Percentiles rank a stretch among this genome's conserved stretches.
These are phyloP conservation scores for Murina feae DNA, from an alignment of 2,113 vertebrate genomes.

Conservation along the genomic window DNA sequence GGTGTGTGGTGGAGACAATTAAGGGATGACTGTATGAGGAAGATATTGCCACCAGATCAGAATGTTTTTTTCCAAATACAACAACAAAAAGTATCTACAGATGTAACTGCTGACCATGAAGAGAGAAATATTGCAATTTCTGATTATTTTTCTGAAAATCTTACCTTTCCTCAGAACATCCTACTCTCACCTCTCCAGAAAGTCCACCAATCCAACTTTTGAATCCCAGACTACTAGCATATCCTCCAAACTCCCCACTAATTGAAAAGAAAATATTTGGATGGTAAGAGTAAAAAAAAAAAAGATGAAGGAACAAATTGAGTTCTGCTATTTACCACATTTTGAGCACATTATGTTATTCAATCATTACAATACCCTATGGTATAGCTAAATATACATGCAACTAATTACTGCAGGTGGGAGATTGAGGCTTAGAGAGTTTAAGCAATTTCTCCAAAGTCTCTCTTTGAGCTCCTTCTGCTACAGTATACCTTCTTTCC, in stretches of 20 bases:
- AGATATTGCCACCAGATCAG: too few species aligned
- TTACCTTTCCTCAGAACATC: background rate
- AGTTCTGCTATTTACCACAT: background rate
- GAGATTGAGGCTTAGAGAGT: background rate
- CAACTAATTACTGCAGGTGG: background rate
- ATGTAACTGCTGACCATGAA: background rate
- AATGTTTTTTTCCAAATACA: background rate
- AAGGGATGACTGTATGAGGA: background rate
- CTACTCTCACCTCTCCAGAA: background rate
- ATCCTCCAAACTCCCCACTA: background rate
- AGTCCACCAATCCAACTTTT: background rate
- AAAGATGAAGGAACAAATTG: background rate
- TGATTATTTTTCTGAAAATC: background rate
- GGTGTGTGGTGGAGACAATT: rapidly evolving
- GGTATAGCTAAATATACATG: background rate
- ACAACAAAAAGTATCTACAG: background rate
- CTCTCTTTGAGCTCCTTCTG: background rate
- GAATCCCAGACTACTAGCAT: background rate
- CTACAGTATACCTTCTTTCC: background rate
- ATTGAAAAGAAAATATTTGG: background rate
- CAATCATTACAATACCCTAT: background rate
- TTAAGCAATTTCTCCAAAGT: background rate
- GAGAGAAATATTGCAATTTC: background rate
- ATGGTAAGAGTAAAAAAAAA: background rate
- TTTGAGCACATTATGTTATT: background rate